phyloP scores from a whole-genome alignment of 92 coral and sea anemone species.

The Siderastrea siderea region DNA sequence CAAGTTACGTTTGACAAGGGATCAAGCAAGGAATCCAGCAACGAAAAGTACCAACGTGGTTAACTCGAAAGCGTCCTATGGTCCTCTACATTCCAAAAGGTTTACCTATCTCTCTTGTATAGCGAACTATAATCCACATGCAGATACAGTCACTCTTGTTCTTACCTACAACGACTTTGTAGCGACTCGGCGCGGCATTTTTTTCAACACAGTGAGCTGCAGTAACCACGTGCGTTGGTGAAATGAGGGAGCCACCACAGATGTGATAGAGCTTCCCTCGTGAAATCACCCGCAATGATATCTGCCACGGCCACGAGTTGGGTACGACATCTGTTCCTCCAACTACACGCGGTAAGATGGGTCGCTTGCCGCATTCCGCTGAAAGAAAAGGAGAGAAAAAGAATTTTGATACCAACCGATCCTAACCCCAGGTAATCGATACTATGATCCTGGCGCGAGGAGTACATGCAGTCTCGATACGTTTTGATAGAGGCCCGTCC shows the following conservation, averaged over 20 bases:
- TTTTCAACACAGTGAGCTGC: conserved; percentile 73
- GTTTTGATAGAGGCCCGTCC: too few species aligned
- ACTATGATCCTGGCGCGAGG: too few species aligned
- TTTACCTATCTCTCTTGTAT: too few species aligned
- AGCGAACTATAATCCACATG: too few species aligned
- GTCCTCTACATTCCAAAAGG: too few species aligned
- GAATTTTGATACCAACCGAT: too few species aligned
- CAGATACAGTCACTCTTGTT: not conserved
- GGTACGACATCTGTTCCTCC: conserved; percentile 64
- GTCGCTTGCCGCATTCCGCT: conserved; percentile 73
- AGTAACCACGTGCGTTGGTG: conserved; percentile 71
- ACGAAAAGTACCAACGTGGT: too few species aligned
- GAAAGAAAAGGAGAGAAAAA: not conserved
- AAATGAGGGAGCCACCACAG: conserved; percentile 79
- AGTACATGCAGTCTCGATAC: too few species aligned
- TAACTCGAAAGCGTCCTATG: too few species aligned
- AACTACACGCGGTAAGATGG: conserved; percentile 73
- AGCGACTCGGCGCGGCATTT: conserved; percentile 44
- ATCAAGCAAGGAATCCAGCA: too few species aligned
- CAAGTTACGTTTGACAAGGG: too few species aligned
- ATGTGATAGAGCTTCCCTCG: conserved; percentile 64
- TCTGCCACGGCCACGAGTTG: conserved; percentile 84
- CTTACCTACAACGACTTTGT: conserved; percentile 74
- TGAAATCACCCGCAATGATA: conserved; percentile 48
- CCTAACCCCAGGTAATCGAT: too few species aligned